Evolutionary conservation across 2,113 vertebrate genomes (phyloP).

Genomic region (Gopherus evgoodei): DNA sequence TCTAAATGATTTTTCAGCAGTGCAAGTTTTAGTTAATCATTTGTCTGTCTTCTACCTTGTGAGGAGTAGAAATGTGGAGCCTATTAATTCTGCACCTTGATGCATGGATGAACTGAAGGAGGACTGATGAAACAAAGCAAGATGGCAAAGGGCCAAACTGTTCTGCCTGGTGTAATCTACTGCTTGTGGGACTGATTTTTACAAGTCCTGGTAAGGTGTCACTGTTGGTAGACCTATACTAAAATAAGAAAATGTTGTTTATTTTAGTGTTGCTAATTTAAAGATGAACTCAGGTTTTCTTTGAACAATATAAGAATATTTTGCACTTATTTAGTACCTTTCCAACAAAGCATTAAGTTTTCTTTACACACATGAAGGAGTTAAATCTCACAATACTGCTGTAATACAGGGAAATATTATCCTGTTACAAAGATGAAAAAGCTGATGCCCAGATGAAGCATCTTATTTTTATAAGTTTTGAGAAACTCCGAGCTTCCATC

Average conservation of each 20-base stretch:
- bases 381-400: not conserved
- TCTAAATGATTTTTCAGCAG: constrained; percentile 7
- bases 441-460: not conserved
- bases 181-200: not conserved
- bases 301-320: not conserved
- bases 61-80: not conserved
- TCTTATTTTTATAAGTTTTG: not conserved
- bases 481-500: not conserved
- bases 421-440: not conserved
- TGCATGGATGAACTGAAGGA: constrained; percentile 4
- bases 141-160: not conserved
- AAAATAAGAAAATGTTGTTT: constrained; percentile 1
- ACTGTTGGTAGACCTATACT: constrained; percentile 1
- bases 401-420: not conserved
- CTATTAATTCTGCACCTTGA: constrained; percentile 6
- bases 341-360: not conserved
- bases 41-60: constrained; percentile 14
- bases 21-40: not conserved
- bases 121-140: constrained; percentile 5
- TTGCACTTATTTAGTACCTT: not conserved
- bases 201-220: not conserved
- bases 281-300: not conserved
- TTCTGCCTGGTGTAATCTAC: constrained; percentile 14
- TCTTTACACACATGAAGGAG: not conserved
- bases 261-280: not conserved